Conservation (phyloP, 92 coral and sea anemone genomes). For the Siderastrea siderea region DNA sequence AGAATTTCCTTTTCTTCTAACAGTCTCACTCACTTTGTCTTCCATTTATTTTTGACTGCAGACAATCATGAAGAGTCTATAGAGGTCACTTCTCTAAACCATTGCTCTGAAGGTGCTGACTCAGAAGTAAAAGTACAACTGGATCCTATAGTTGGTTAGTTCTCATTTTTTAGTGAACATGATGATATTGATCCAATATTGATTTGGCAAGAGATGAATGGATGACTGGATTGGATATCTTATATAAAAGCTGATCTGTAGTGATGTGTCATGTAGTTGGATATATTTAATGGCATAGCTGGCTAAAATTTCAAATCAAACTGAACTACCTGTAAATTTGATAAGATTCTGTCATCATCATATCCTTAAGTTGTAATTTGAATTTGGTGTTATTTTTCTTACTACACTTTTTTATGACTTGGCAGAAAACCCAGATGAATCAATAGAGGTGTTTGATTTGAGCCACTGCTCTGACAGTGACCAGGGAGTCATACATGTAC, state of each 20-base stretch:
- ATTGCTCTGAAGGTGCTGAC: background rate
- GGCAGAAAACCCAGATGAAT: background rate
- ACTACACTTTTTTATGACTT: background rate
- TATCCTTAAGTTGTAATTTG: background rate
- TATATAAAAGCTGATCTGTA: too few relatives aligned
- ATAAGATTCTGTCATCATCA: background rate
- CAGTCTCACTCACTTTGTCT: background rate
- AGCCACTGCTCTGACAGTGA: background rate
- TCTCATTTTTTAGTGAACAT: background rate
- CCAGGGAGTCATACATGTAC: too few relatives aligned
- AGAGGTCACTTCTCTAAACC: background rate
- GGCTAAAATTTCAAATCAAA: too few relatives aligned
- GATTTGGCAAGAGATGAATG: too few relatives aligned
- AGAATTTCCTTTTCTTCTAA: background rate
- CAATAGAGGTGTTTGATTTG: constrained; percentile 1
- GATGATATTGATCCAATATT: too few relatives aligned
- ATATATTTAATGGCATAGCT: too few relatives aligned
- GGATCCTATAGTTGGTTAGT: background rate
- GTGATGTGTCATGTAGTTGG: too few relatives aligned
- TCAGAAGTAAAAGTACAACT: background rate
- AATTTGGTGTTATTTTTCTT: background rate
- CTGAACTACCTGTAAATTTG: background rate
- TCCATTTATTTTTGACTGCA: background rate
- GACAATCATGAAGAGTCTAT: constrained; percentile 11
- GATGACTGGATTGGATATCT: too few relatives aligned